Conservation (phyloP, 2,888 invertebrate genomes). For the Ctena decussata region DNA sequence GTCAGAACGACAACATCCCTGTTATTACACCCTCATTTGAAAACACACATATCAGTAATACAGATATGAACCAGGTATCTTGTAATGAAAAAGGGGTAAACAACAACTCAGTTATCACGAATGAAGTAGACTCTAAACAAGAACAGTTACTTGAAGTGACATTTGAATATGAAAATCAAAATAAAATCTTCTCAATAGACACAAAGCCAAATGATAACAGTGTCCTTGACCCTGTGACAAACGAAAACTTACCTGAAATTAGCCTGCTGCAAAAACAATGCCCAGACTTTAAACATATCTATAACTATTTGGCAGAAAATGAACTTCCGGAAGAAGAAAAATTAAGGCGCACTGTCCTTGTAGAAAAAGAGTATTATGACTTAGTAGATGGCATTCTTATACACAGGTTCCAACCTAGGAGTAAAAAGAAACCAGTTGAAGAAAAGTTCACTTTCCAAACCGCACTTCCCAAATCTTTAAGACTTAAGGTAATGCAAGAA, state of each 20-base stretch:
- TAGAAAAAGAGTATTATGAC: slow-evolving; percentile 2
- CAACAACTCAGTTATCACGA: neutral
- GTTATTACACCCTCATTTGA: neutral
- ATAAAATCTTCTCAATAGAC: neutral
- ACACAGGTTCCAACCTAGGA: neutral
- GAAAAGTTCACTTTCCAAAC: neutral
- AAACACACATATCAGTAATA: neutral
- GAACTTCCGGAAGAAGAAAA: neutral
- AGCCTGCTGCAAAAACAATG: neutral
- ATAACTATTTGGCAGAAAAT: neutral
- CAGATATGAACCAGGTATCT: neutral
- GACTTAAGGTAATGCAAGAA: slow-evolving; percentile 2
- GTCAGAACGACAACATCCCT: neutral
- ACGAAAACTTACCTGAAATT: neutral
- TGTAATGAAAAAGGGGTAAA: neutral
- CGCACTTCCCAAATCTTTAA: slow-evolving; percentile 23
- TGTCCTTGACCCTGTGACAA: neutral
- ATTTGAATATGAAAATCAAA: neutral
- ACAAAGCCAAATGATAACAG: neutral
- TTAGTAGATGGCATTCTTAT: slow-evolving; percentile 3
- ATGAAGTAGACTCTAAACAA: neutral
- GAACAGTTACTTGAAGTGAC: neutral
- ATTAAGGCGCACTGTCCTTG: neutral
- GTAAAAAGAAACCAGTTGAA: neutral
- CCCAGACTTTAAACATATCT: neutral